Evolutionary conservation across 2,797 vertebrate genomes (phyloP).

Genomic region (Pagetopsis macropterus): DNA sequence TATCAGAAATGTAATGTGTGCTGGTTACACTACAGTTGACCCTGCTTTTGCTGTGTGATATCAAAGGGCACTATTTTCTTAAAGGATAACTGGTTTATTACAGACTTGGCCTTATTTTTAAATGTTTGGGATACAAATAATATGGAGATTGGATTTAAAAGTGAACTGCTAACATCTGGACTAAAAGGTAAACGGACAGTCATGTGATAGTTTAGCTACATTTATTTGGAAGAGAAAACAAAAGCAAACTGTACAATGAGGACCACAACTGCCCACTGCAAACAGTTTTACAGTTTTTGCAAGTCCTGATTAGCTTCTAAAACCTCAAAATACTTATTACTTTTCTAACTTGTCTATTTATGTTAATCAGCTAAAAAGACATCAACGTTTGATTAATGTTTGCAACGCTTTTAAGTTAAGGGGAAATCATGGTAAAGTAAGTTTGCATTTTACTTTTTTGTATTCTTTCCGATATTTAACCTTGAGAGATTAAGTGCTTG

Average conservation of each 20-base stretch:
- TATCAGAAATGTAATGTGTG: slow-evolving; percentile 10
- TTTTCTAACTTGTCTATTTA: not conserved
- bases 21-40: slow-evolving; percentile 2
- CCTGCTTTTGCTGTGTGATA: slow-evolving; percentile 11
- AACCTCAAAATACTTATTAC: not conserved
- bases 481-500: not conserved
- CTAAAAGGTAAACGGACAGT: not conserved
- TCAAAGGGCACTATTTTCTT: not conserved
- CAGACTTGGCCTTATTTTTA: slow-evolving; percentile 2
- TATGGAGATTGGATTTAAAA: not conserved
- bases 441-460: not conserved
- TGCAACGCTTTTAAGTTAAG: not conserved
- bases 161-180: not conserved
- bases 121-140: not conserved
- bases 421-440: not conserved
- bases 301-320: not conserved
- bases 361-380: not conserved
- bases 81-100: not conserved
- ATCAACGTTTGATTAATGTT: not conserved
- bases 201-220: not conserved
- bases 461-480: not conserved
- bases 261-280: not conserved
- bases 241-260: not conserved
- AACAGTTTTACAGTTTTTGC: not conserved
- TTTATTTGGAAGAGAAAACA: not conserved